phyloP scores from a whole-genome alignment of 92 coral and sea anemone genomes.

The Anthopleura xanthogrammica region DNA sequence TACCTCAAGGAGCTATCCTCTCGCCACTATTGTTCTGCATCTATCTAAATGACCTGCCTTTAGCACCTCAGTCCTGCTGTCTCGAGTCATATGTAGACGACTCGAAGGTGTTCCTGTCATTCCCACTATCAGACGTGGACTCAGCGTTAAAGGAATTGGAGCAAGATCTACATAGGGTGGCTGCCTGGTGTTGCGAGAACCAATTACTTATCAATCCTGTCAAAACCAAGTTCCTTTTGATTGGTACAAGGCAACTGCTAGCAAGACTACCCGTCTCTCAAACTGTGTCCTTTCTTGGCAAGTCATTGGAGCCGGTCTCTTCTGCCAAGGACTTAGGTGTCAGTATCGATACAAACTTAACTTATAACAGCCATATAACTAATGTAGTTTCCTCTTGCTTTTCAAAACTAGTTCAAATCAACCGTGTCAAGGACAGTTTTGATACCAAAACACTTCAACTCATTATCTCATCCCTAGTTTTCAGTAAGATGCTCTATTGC shows the following conservation, averaged over 20 bases:
- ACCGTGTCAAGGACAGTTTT: too few species aligned
- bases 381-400: too few species aligned
- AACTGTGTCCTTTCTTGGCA: too few species aligned
- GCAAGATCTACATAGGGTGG: slow-evolving; percentile 49
- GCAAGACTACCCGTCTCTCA: too few species aligned
- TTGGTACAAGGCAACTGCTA: background rate
- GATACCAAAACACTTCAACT: too few species aligned
- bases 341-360: too few species aligned
- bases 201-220: slow-evolving; percentile 52
- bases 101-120: slow-evolving; percentile 50
- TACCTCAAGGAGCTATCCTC: slow-evolving; percentile 57
- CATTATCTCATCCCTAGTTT: too few species aligned
- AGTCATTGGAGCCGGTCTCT: too few species aligned
- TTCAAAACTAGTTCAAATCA: too few species aligned
- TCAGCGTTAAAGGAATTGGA: slow-evolving; percentile 21
- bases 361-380: too few species aligned
- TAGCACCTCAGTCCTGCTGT: slow-evolving; percentile 15
- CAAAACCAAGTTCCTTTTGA: slow-evolving; percentile 1
- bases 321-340: too few species aligned
- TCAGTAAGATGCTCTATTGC: too few species aligned
- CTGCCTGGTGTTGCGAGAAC: slow-evolving; percentile 57
- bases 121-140: slow-evolving; percentile 31
- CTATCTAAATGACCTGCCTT: slow-evolving; percentile 45
- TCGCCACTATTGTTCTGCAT: slow-evolving; percentile 57
- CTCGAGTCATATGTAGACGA: slow-evolving; percentile 68